Conservation (phyloP, 2,888 invertebrate genomes). For the Nymphalis polychloros region DNA sequence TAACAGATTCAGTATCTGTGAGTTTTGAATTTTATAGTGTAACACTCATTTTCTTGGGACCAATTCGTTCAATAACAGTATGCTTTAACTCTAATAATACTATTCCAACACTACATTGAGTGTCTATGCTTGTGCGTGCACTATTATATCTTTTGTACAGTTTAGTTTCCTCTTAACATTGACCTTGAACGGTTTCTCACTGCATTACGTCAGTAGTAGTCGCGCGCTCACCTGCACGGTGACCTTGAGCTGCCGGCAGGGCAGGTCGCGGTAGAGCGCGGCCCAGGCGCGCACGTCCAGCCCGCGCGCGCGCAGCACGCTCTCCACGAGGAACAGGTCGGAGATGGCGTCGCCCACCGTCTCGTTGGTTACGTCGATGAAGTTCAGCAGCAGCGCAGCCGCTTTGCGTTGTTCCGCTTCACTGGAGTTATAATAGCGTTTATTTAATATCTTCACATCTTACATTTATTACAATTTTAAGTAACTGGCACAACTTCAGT, state of each 20-base stretch:
- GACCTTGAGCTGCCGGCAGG: constrained; percentile 93
- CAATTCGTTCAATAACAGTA: too few relatives aligned
- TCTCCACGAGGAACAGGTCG: constrained; percentile 96
- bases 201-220: too few relatives aligned
- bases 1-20: too few relatives aligned
- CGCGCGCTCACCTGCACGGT: constrained; percentile 84
- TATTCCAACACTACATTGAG: too few relatives aligned
- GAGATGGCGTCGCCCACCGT: constrained; percentile 98
- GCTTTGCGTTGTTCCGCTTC: constrained; percentile 77
- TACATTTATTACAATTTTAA: too few relatives aligned
- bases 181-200: too few relatives aligned
- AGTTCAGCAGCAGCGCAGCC: constrained; percentile 83
- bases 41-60: too few relatives aligned
- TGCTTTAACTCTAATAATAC: too few relatives aligned
- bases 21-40: too few relatives aligned
- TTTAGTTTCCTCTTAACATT: background rate
- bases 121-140: background rate
- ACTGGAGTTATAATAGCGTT: constrained; percentile 42
- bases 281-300: constrained; percentile 92
- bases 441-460: too few relatives aligned
- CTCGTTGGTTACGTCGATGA: constrained; percentile 95
- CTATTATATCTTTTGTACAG: background rate
- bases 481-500: too few relatives aligned
- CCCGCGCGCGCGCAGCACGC: constrained; percentile 90
- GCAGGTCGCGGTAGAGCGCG: constrained; percentile 90